Conservation (phyloP, 1,140 invertebrate species). For the Papilio polytes region DNA sequence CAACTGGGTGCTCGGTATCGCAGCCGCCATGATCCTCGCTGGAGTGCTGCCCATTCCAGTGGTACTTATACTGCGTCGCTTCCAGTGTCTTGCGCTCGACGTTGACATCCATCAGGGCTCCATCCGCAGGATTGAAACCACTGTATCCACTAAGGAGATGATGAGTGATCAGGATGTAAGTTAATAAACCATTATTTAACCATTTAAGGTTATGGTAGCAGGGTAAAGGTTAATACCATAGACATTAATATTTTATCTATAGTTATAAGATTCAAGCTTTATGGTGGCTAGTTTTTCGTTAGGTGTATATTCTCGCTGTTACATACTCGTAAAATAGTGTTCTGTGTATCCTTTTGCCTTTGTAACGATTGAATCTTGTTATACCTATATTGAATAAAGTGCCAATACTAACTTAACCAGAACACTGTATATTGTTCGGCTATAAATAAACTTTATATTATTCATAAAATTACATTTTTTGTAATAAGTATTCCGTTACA, state of each 20-base stretch:
- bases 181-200: constrained; percentile 50
- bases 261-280: background rate
- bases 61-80: constrained; percentile 91
- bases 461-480: too few relatives aligned
- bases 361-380: too few relatives aligned
- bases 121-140: constrained; percentile 94
- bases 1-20: constrained; percentile 92
- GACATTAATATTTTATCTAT: too few relatives aligned
- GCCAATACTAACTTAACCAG: too few relatives aligned
- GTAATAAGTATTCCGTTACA: too few relatives aligned
- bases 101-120: constrained; percentile 94
- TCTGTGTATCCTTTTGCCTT: too few relatives aligned
- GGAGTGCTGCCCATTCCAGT: constrained; percentile 93
- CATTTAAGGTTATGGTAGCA: background rate
- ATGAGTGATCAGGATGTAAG: constrained; percentile 95
- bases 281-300: background rate
- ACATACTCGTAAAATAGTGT: too few relatives aligned
- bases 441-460: too few relatives aligned
- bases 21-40: constrained; percentile 89
- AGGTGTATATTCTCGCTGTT: too few relatives aligned
- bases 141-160: constrained; percentile 96
- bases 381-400: too few relatives aligned
- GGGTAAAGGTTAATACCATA: background rate
- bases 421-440: too few relatives aligned
- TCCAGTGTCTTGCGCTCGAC: constrained; percentile 93